Conservation (phyloP, 2,797 vertebrate species). For the Sebastes minor region DNA sequence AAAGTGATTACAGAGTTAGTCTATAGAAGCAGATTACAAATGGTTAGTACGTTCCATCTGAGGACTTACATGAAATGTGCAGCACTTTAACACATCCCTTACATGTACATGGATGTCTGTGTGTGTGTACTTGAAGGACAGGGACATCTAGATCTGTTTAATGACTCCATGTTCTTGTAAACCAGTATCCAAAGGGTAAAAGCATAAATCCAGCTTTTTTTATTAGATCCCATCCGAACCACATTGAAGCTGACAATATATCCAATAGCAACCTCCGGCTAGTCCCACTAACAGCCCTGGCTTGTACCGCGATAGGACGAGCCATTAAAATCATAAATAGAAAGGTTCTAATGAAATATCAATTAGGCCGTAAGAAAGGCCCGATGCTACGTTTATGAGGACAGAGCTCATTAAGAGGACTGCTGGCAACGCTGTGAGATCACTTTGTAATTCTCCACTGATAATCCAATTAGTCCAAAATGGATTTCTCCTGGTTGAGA, state of each 20-base stretch:
- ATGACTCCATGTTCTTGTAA: slow-evolving; percentile 73
- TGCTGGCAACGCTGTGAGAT: slow-evolving; percentile 58
- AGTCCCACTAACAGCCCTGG: slow-evolving; percentile 47
- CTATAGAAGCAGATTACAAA: not conserved
- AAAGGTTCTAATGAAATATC: slow-evolving; percentile 83
- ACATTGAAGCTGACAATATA: slow-evolving; percentile 66
- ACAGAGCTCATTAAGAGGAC: slow-evolving; percentile 77
- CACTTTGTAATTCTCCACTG: slow-evolving; percentile 73
- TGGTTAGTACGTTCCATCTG: not conserved
- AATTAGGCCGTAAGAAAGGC: slow-evolving; percentile 80
- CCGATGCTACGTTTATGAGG: slow-evolving; percentile 69
- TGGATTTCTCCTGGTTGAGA: slow-evolving; percentile 66
- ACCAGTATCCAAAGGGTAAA: slow-evolving; percentile 78
- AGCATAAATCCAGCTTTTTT: slow-evolving; percentile 75
- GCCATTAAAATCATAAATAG: slow-evolving; percentile 80
- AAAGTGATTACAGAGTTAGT: not conserved
- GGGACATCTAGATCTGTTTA: slow-evolving; percentile 60
- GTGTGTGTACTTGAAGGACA: slow-evolving; percentile 36
- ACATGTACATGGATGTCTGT: slow-evolving; percentile 10
- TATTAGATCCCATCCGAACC: slow-evolving; percentile 68
- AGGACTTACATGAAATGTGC: not conserved
- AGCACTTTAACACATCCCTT: not conserved
- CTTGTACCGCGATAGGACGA: slow-evolving; percentile 58
- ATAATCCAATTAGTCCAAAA: slow-evolving; percentile 79
- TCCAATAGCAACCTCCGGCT: slow-evolving; percentile 55